A percentile compares a stretch with the other conserved stretches of the same genome.
These are phyloP conservation scores for Bombus breviceps DNA, from an alignment of 1,140 invertebrate species.

Conservation along the genomic window DNA sequence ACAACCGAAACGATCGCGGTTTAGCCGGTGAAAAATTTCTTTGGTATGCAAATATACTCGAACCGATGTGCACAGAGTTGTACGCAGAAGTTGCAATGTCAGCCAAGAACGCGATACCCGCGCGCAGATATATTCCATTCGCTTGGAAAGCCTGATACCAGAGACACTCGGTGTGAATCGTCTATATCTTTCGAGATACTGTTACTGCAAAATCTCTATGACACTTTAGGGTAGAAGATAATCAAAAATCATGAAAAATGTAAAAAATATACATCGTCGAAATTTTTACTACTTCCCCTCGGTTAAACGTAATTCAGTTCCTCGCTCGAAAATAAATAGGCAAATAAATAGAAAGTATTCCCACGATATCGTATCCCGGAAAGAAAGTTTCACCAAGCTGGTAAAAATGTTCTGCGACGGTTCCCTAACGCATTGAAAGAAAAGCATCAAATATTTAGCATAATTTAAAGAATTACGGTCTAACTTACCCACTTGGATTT, in stretches of 20 bases:
- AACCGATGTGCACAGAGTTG: constrained; percentile 3
- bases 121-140: constrained; percentile 12
- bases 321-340: too few relatives aligned
- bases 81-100: constrained; percentile 24
- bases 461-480: background rate
- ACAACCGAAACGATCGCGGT: constrained; percentile 4
- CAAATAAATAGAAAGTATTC: too few relatives aligned
- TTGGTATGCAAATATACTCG: constrained; percentile 23
- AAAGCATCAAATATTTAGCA: background rate
- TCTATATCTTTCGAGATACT: background rate
- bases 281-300: too few relatives aligned
- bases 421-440: background rate
- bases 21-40: constrained; percentile 23
- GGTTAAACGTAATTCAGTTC: fast-evolving
- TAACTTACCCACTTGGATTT: background rate
- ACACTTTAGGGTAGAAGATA: too few relatives aligned
- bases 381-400: background rate
- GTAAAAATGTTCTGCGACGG: background rate
- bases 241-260: too few relatives aligned
- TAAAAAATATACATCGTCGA: too few relatives aligned
- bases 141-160: constrained; percentile 7
- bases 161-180: background rate
- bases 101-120: constrained; percentile 19
- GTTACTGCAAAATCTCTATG: too few relatives aligned
- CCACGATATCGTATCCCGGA: background rate